Evolutionary conservation across 2,113 vertebrate genomes (phyloP).

Genomic region (Dryoscopus gambensis): DNA sequence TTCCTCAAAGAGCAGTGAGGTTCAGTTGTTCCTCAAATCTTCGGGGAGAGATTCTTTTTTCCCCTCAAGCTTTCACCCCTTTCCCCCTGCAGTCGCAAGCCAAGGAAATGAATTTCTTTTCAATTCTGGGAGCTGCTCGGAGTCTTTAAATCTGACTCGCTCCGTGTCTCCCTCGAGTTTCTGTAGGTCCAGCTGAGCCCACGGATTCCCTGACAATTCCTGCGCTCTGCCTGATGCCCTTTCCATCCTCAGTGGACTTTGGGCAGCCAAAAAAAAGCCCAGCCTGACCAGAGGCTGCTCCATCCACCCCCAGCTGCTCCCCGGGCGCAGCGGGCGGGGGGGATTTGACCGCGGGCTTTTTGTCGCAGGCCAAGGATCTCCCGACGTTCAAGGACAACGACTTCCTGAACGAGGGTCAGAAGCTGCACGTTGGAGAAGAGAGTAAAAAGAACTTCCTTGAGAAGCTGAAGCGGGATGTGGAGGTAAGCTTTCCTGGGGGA

Average conservation of each 20-base stretch:
- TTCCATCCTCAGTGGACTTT: background rate
- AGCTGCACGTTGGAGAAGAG: conserved; percentile 90
- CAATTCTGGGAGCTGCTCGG: background rate
- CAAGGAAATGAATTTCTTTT: background rate
- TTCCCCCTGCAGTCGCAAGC: background rate
- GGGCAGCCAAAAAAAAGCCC: background rate
- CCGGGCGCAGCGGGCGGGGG: too few relatives aligned
- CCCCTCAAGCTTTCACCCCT: background rate
- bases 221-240: background rate
- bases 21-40: background rate
- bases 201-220: fast-evolving
- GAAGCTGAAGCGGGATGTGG: conserved; percentile 90
- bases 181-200: background rate
- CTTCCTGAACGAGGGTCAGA: conserved; percentile 94
- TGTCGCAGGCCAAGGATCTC: conserved; percentile 89
- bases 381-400: conserved; percentile 96
- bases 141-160: background rate
- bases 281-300: fast-evolving
- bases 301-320: fast-evolving
- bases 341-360: background rate
- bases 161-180: background rate
- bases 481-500: conserved; percentile 69
- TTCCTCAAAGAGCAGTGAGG: background rate
- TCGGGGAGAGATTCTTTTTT: background rate
- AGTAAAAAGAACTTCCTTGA: conserved; percentile 94